These are phyloP conservation scores for Archocentrus centrarchus DNA, from an alignment of 2,113 vertebrate genomes.

Conservation along the genomic window DNA sequence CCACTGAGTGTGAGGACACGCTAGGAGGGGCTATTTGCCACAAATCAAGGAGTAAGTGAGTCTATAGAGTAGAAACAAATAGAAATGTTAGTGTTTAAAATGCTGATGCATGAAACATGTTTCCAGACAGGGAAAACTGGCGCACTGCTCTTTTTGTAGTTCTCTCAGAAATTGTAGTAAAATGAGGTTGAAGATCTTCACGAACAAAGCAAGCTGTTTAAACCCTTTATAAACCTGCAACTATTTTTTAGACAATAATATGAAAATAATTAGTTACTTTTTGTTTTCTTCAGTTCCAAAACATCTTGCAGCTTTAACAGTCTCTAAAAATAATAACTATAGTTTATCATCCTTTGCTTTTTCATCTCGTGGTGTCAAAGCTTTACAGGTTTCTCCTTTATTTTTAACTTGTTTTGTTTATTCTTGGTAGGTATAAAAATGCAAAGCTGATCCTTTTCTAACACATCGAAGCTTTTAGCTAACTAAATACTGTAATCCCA, in stretches of 20 bases:
- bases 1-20: constrained; percentile 83
- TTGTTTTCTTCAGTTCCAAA: not conserved
- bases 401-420: too few species aligned
- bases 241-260: not conserved
- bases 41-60: constrained; percentile 81
- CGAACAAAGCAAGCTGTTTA: not conserved
- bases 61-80: not conserved
- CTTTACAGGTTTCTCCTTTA: not conserved
- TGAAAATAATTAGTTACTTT: not conserved
- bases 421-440: too few species aligned
- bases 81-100: not conserved
- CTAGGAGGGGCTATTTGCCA: constrained; percentile 91
- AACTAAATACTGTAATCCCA: too few species aligned
- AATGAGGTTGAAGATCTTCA: too few species aligned
- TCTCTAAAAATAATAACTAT: not conserved
- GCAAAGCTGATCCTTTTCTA: too few species aligned
- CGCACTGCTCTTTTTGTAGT: not conserved
- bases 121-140: not conserved
- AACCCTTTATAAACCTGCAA: not conserved
- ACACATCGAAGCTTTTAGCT: too few species aligned
- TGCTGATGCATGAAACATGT: too few species aligned
- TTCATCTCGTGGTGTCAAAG: not conserved
- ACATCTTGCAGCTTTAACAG: not conserved
- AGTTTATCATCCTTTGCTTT: not conserved
- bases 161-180: not conserved